phyloP scores from a whole-genome alignment of 2,888 invertebrate genomes.

The Pachycephus smyrnensis region DNA sequence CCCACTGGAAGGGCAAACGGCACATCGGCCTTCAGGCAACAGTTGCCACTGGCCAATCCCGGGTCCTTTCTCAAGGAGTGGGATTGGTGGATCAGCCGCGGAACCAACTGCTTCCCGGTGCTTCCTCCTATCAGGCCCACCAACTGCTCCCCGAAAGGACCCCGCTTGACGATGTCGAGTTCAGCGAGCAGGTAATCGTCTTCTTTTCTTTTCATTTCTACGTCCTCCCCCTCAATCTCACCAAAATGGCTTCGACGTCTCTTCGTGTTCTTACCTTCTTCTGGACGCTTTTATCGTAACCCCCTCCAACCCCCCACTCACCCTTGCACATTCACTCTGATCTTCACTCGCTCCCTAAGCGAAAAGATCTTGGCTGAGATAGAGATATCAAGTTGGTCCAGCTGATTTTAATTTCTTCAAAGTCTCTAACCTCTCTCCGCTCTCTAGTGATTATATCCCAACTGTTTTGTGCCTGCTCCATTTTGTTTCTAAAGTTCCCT shows the following conservation, averaged over 20 bases:
- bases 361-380: not conserved
- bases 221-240: slow-evolving; percentile 11
- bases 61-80: slow-evolving; percentile 33
- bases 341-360: not conserved
- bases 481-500: no score
- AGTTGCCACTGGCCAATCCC: slow-evolving; percentile 43
- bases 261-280: no score
- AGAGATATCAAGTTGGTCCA: not conserved
- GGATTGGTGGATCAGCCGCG: slow-evolving; percentile 24
- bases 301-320: slow-evolving; percentile 3
- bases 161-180: slow-evolving; percentile 23
- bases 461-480: no score
- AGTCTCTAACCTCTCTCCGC: no score
- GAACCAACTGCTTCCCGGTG: slow-evolving; percentile 32
- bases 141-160: slow-evolving; percentile 24
- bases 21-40: slow-evolving; percentile 51
- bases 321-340: slow-evolving; percentile 16
- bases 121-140: slow-evolving; percentile 24
- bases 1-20: slow-evolving; percentile 60
- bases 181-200: slow-evolving; percentile 39
- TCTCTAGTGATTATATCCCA: no score
- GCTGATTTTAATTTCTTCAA: not conserved
- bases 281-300: no score
- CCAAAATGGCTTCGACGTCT: not conserved
- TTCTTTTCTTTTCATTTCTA: slow-evolving; percentile 24